These are phyloP conservation scores for Microplitis deprimator DNA, from an alignment of 2,888 invertebrate species.

Conservation along the genomic window DNA sequence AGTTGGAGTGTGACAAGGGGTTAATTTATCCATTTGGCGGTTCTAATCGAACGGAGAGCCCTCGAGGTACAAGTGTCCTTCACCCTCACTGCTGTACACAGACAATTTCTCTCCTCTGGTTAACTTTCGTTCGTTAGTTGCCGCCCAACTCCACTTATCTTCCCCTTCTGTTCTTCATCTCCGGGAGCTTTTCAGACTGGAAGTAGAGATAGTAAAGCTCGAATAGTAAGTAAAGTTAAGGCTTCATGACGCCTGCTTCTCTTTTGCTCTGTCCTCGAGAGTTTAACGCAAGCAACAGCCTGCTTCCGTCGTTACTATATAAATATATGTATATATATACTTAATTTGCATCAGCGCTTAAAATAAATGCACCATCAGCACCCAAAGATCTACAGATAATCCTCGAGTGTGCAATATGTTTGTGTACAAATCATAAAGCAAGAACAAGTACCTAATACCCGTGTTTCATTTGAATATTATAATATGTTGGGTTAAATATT, in stretches of 20 bases:
- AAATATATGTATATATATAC: neutral
- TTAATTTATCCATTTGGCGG: conserved; percentile 53
- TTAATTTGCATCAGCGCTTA: conserved; percentile 40
- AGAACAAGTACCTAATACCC: neutral
- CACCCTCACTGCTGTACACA: conserved; percentile 16
- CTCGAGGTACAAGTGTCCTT: conserved; percentile 43
- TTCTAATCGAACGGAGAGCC: conserved; percentile 47
- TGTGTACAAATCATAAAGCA: conserved; percentile 29
- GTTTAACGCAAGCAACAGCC: conserved; percentile 18
- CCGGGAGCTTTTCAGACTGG: neutral
- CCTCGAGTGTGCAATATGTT: conserved; percentile 31
- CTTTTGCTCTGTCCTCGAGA: conserved; percentile 1
- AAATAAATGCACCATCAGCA: conserved; percentile 41
- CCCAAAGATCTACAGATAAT: conserved; percentile 36
- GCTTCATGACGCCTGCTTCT: conserved; percentile 4
- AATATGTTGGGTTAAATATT: neutral
- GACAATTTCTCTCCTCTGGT: conserved; percentile 31
- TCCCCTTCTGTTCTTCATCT: neutral
- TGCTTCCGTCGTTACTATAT: neutral
- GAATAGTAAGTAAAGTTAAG: neutral
- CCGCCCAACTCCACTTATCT: conserved; percentile 5
- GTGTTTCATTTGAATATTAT: neutral
- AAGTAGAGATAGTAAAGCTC: neutral
- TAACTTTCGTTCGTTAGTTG: conserved; percentile 40
- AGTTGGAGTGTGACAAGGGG: conserved; percentile 2